Conservation (phyloP, 2,113 vertebrate genomes). For the Nycticorax nycticorax region DNA sequence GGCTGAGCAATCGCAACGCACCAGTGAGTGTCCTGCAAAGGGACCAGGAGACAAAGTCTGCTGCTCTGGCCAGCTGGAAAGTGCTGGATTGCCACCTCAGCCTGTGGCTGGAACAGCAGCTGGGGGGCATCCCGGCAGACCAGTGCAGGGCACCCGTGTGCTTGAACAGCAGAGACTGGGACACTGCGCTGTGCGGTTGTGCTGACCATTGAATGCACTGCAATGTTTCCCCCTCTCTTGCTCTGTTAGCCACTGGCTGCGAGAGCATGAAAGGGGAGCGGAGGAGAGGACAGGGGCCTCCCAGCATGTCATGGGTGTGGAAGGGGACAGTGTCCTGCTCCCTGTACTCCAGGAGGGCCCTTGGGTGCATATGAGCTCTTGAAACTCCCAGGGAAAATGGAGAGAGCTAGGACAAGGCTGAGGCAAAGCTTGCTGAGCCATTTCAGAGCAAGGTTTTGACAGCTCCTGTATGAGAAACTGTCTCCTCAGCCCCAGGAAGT, state of each 20-base stretch:
- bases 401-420: neutral
- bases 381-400: neutral
- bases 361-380: neutral
- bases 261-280: neutral
- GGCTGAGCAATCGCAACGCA: neutral
- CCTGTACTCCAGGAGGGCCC: neutral
- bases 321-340: neutral
- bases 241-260: neutral
- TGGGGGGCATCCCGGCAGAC: neutral
- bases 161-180: neutral
- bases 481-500: neutral
- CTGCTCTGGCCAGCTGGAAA: neutral
- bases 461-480: neutral
- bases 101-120: accelerated
- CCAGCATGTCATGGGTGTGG: accelerated
- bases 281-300: neutral
- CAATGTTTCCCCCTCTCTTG: accelerated
- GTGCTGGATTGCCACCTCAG: neutral
- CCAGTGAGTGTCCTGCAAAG: neutral
- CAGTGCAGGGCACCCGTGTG: neutral
- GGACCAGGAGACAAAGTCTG: neutral
- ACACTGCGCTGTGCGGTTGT: accelerated
- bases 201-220: neutral
- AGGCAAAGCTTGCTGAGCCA: neutral
- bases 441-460: neutral